Evolutionary conservation across 2,797 vertebrate genomes (phyloP).

Genomic region (Uromys caudimaculatus): DNA sequence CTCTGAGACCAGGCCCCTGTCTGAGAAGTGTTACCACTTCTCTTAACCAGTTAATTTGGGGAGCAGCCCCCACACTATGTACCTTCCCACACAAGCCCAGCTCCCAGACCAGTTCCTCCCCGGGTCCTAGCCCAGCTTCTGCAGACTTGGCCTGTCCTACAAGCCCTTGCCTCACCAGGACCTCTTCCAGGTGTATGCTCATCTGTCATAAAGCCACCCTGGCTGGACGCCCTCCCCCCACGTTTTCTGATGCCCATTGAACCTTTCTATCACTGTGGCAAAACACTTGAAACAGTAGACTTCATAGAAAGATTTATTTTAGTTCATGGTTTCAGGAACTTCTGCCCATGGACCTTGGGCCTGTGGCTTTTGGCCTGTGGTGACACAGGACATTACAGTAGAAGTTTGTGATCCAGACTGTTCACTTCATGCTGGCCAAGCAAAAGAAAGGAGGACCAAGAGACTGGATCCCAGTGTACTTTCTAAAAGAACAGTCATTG

Average conservation of each 20-base stretch:
- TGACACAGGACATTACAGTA: neutral
- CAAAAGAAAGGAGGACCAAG: neutral
- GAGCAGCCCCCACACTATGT: neutral
- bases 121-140: neutral
- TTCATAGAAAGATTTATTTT: neutral
- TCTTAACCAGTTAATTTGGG: neutral
- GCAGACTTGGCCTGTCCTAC: neutral
- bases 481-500: neutral
- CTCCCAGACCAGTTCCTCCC: neutral
- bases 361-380: neutral
- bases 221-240: neutral
- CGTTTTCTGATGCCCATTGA: neutral
- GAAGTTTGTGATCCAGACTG: neutral
- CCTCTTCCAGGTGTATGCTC: neutral
- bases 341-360: neutral
- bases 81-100: neutral
- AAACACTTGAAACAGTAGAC: neutral
- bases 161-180: neutral
- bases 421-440: neutral
- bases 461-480: neutral
- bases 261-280: neutral
- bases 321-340: neutral
- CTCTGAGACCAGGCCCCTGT: neutral
- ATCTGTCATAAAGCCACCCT: neutral
- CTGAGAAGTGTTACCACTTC: neutral